Conservation (phyloP, 2,113 vertebrate genomes). For the Rhynchomys soricoides region DNA sequence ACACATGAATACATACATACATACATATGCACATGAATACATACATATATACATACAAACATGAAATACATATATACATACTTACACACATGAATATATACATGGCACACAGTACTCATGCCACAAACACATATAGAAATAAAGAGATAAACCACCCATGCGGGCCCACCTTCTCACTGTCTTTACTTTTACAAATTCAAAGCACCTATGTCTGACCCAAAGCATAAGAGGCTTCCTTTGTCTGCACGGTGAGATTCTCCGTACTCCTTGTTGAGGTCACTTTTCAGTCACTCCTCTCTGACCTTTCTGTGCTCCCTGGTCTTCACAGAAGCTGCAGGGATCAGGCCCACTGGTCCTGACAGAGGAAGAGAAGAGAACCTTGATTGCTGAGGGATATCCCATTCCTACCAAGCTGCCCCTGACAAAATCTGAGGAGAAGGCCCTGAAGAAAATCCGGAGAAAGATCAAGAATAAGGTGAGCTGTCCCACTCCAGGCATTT, state of each 20-base stretch:
- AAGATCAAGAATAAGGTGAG: slow-evolving; percentile 98
- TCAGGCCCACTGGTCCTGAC: slow-evolving; percentile 96
- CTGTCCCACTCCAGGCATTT: not conserved
- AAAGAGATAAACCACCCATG: not conserved
- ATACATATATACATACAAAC: not conserved
- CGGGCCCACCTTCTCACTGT: not conserved
- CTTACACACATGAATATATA: not conserved
- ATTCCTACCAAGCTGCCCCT: slow-evolving; percentile 97
- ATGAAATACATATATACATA: too few species aligned
- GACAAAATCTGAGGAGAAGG: slow-evolving; percentile 97
- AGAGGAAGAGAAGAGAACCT: slow-evolving; percentile 96
- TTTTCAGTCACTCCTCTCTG: not conserved
- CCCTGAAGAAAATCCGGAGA: slow-evolving; percentile 98
- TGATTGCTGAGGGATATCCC: slow-evolving; percentile 97
- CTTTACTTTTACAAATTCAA: not conserved
- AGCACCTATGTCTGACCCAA: too few species aligned
- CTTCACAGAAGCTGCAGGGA: slow-evolving; percentile 92
- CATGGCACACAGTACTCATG: not conserved
- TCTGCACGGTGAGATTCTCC: not conserved
- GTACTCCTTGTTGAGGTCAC: rapidly evolving
- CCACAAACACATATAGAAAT: too few species aligned
- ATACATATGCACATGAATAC: not conserved
- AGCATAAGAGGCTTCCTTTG: not conserved
- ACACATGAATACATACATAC: not conserved
- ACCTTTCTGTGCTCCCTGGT: not conserved